Conservation (phyloP, 2,888 invertebrate species). For the Electrophaes corylata region DNA sequence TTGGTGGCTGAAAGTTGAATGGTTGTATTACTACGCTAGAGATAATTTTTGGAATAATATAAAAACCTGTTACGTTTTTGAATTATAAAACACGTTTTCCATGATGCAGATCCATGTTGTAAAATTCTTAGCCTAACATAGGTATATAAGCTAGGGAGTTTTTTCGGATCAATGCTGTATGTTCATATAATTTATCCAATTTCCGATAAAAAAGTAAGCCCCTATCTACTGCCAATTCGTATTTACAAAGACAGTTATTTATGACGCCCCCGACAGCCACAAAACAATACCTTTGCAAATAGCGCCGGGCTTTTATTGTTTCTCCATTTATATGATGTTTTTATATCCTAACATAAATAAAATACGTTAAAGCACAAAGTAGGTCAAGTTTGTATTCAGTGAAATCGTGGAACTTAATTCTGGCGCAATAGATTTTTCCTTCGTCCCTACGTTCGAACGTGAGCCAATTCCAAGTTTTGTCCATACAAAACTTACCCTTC, state of each 20-base stretch:
- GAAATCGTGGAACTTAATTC: constrained; percentile 49
- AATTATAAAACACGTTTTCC: no score
- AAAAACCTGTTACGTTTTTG: no score
- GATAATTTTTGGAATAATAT: no score
- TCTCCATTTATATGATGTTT: constrained; percentile 44
- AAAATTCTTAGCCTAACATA: no score
- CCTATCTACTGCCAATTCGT: neutral
- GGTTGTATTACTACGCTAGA: no score
- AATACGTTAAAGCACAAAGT: constrained; percentile 37
- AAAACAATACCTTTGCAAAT: constrained; percentile 25
- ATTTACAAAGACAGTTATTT: constrained; percentile 17
- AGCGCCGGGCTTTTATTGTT: constrained; percentile 30
- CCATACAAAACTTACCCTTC: constrained; percentile 36
- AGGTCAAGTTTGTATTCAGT: constrained; percentile 49
- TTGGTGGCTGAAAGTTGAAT: no score
- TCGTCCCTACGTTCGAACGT: constrained; percentile 39
- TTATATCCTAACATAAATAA: constrained; percentile 40
- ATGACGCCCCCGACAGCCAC: constrained; percentile 11
- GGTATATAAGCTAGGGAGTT: no score
- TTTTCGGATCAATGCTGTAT: no score
- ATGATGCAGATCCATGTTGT: no score
- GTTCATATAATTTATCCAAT: neutral
- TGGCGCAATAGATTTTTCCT: constrained; percentile 47
- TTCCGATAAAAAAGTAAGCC: neutral
- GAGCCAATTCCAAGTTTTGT: constrained; percentile 45